These are phyloP conservation scores for Philaenus spumarius DNA, from an alignment of 1,140 invertebrate species.

Conservation along the genomic window DNA sequence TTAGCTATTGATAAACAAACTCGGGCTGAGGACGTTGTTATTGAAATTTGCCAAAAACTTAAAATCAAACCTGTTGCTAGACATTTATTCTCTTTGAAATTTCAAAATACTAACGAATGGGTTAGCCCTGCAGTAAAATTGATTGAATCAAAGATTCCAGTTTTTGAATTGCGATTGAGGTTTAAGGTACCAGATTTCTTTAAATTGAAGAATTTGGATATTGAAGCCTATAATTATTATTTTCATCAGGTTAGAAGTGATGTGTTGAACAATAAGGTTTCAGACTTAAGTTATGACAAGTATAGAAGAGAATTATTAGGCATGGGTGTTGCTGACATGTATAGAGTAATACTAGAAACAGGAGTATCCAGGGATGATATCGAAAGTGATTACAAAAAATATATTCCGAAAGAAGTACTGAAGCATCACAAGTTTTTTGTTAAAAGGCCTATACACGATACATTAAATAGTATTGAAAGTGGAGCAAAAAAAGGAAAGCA, in stretches of 20 bases:
- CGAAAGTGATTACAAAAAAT: constrained; percentile 67
- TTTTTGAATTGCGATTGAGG: constrained; percentile 67
- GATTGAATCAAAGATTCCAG: constrained; percentile 44
- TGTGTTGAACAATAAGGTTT: constrained; percentile 68
- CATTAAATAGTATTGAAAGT: constrained; percentile 52
- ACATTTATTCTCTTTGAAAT: constrained; percentile 65
- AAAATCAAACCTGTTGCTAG: constrained; percentile 65
- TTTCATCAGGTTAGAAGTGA: constrained; percentile 77
- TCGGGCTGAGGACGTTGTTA: constrained; percentile 62
- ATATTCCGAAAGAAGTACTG: constrained; percentile 68
- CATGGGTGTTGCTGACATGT: constrained; percentile 79
- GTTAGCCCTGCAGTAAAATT: constrained; percentile 50
- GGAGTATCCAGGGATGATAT: constrained; percentile 53
- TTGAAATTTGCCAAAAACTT: constrained; percentile 57
- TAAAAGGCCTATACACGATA: constrained; percentile 61
- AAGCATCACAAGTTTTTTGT: constrained; percentile 66
- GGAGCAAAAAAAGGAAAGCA: constrained; percentile 38
- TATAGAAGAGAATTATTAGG: constrained; percentile 68
- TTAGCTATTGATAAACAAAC: constrained; percentile 22
- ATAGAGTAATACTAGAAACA: constrained; percentile 67
- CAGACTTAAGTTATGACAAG: constrained; percentile 66
- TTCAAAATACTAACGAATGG: constrained; percentile 53
- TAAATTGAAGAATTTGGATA: constrained; percentile 58
- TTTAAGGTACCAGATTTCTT: constrained; percentile 60
- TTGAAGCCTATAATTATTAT: constrained; percentile 71